phyloP scores from a whole-genome alignment of 2,797 vertebrate species.

The Garrulus glandarius region DNA sequence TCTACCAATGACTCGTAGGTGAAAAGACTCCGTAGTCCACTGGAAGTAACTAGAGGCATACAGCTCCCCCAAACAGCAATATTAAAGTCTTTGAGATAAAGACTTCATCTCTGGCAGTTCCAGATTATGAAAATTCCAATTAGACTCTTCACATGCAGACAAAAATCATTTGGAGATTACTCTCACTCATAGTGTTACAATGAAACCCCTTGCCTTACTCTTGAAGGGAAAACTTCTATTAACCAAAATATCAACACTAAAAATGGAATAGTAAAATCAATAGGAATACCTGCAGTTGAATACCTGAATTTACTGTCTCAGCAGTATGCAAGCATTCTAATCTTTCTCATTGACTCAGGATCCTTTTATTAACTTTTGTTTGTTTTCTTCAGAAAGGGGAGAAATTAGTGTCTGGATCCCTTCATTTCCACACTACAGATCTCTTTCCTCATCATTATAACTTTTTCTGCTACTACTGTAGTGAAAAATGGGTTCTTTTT shows the following conservation, averaged over 20 bases:
- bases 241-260: not conserved
- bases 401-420: not conserved
- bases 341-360: not conserved
- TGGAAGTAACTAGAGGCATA: not conserved
- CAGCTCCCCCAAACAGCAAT: not conserved
- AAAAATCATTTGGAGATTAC: not conserved
- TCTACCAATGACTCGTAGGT: not conserved
- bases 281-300: not conserved
- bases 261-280: not conserved
- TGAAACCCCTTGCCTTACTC: not conserved
- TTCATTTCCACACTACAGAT: not conserved
- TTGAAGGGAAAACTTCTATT: not conserved
- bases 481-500: not conserved
- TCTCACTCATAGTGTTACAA: not conserved
- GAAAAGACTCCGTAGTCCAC: not conserved
- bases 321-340: not conserved
- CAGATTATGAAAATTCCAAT: not conserved
- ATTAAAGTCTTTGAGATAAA: not conserved
- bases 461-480: not conserved
- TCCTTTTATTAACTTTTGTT: not conserved
- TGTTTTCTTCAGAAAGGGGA: not conserved
- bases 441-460: not conserved
- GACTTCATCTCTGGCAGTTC: not conserved
- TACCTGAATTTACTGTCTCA: not conserved
- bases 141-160: not conserved